Conservation (phyloP, 2,113 vertebrate genomes). For the Hippoglossus stenolepis region DNA sequence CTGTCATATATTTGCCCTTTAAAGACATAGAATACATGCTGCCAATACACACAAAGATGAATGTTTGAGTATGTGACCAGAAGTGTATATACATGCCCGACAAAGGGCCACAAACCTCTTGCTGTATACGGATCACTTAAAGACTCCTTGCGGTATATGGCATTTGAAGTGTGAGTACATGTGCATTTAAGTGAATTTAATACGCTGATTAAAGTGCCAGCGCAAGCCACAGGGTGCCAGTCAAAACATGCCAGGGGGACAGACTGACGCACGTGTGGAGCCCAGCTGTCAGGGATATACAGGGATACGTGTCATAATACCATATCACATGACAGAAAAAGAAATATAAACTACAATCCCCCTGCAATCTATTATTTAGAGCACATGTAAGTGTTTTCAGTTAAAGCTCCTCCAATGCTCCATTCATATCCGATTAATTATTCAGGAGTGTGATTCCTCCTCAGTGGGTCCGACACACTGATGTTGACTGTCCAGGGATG, state of each 20-base stretch:
- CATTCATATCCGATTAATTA: conserved; percentile 80
- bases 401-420: conserved; percentile 74
- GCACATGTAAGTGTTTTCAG: conserved; percentile 77
- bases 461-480: conserved; percentile 59
- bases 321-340: conserved; percentile 63
- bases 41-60: too few relatives aligned
- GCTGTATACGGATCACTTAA: not conserved
- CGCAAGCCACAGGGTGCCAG: conserved; percentile 3
- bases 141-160: not conserved
- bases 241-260: conserved; percentile 1
- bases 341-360: conserved; percentile 74
- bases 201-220: conserved; percentile 9
- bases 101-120: not conserved
- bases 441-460: conserved; percentile 68
- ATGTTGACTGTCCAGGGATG: conserved; percentile 57
- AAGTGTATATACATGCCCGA: too few relatives aligned
- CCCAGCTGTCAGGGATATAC: conserved; percentile 45
- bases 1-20: not conserved
- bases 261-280: conserved; percentile 32
- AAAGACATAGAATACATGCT: not conserved
- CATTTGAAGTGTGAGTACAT: conserved; percentile 14
- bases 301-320: conserved; percentile 39
- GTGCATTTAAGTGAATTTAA: conserved; percentile 21
- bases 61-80: not conserved
- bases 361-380: conserved; percentile 78